Conservation (phyloP, 2,888 invertebrate species). For the Drosophila macrospina region DNA sequence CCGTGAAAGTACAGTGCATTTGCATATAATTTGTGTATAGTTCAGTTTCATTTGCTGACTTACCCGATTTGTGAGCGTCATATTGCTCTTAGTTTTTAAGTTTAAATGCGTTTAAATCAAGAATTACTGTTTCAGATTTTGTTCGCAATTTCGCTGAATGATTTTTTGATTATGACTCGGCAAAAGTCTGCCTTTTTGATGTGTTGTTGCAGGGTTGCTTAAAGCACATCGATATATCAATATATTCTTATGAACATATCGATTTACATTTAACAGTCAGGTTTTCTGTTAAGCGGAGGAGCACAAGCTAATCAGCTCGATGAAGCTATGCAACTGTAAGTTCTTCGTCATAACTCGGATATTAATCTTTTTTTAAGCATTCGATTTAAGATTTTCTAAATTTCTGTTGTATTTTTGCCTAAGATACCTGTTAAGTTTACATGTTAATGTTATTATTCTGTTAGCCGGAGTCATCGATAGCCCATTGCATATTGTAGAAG, state of each 20-base stretch:
- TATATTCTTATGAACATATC: not conserved
- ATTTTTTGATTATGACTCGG: conserved; percentile 53
- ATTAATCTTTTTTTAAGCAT: not conserved
- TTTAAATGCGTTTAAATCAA: not conserved
- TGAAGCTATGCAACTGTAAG: not conserved
- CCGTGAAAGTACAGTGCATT: not conserved
- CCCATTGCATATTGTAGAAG: too few relatives aligned
- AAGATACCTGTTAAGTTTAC: not conserved
- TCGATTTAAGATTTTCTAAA: not conserved
- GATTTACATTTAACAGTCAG: not conserved
- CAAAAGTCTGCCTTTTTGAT: conserved; percentile 39
- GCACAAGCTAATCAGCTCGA: not conserved
- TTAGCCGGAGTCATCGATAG: not conserved
- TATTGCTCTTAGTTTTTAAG: conserved; percentile 39
- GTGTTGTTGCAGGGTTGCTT: conserved; percentile 11
- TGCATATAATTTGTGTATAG: not conserved
- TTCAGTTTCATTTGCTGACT: conserved; percentile 9
- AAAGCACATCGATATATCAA: conserved; percentile 24
- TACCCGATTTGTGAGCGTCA: conserved; percentile 83
- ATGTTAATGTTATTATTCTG: not conserved
- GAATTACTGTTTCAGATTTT: not conserved
- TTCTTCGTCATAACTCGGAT: too few relatives aligned
- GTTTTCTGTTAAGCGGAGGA: not conserved
- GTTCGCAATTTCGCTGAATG: conserved; percentile 2
- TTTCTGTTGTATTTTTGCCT: not conserved